Conservation (phyloP, 2,797 vertebrate species). For the Synaphobranchus kaupii region DNA sequence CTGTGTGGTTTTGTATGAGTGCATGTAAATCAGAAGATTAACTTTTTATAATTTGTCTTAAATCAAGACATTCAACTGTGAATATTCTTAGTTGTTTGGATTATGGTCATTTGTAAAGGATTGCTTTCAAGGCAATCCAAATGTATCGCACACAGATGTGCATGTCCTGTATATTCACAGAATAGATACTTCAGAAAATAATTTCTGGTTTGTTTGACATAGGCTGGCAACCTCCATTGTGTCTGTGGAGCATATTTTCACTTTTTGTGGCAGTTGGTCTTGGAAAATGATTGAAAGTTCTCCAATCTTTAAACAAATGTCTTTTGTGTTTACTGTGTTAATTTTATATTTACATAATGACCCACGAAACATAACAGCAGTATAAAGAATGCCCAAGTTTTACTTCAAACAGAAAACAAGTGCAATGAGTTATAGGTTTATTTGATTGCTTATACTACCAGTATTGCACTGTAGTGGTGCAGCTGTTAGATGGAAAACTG, state of each 20-base stretch:
- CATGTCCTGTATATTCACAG: not conserved
- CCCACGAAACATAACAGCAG: not conserved
- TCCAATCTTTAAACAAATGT: not conserved
- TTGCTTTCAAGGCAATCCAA: not conserved
- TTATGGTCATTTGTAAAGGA: not conserved
- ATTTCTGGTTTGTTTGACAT: not conserved
- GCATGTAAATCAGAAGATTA: not conserved
- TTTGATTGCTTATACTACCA: not conserved
- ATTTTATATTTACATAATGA: not conserved
- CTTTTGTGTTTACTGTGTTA: not conserved
- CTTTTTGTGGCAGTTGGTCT: not conserved
- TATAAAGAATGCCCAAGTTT: not conserved
- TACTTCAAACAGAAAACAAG: slow-evolving; percentile 5
- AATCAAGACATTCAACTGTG: not conserved
- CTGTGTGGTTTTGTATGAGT: not conserved
- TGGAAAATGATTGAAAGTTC: slow-evolving; percentile 1
- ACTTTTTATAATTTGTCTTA: not conserved
- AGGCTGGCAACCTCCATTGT: not conserved
- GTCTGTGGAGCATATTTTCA: not conserved
- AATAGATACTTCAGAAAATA: not conserved
- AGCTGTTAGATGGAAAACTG: not conserved
- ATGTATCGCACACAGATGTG: not conserved
- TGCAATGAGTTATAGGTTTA: not conserved
- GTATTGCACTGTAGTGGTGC: not conserved
- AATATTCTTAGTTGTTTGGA: slow-evolving; percentile 1